phyloP scores from a whole-genome alignment of 1,140 invertebrate genomes.

The Polyergus mexicanus region DNA sequence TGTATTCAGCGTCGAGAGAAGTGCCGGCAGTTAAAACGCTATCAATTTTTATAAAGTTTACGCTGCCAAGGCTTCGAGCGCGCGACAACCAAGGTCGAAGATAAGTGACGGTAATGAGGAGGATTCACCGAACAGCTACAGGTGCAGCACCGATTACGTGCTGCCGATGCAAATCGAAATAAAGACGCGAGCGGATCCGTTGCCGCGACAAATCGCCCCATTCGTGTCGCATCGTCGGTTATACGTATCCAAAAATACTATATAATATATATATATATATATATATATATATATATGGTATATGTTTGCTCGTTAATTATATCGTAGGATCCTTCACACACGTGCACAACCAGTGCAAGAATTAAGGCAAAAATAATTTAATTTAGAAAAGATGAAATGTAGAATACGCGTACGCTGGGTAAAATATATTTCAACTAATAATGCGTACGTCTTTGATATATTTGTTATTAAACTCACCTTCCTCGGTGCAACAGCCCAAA shows the following conservation, averaged over 20 bases:
- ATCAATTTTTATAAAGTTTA: conserved; percentile 60
- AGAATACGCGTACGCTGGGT: not conserved
- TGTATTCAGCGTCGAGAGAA: conserved; percentile 16
- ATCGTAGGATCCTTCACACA: not conserved
- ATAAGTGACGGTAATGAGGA: conserved; percentile 64
- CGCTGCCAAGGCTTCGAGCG: conserved; percentile 18
- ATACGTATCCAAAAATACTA: conserved; percentile 4
- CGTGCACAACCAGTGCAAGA: not conserved
- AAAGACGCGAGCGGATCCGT: not conserved
- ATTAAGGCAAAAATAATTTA: conserved; percentile 11
- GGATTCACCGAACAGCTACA: conserved; percentile 34
- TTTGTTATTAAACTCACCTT: conserved; percentile 87
- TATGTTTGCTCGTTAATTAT: conserved; percentile 22
- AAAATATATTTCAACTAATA: not conserved
- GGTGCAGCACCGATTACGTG: conserved; percentile 13
- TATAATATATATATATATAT: not conserved
- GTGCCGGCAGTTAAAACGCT: conserved; percentile 51
- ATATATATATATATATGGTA: too few relatives aligned
- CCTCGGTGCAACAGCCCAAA: conserved; percentile 93
- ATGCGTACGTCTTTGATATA: not conserved
- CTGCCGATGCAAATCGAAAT: conserved; percentile 27
- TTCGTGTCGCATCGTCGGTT: not conserved
- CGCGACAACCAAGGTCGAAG: conserved; percentile 45
- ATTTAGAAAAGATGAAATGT: not conserved
- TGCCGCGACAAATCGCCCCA: conserved; percentile 37